phyloP scores from a whole-genome alignment of 2,888 invertebrate species.

The Ischnura elegans region DNA sequence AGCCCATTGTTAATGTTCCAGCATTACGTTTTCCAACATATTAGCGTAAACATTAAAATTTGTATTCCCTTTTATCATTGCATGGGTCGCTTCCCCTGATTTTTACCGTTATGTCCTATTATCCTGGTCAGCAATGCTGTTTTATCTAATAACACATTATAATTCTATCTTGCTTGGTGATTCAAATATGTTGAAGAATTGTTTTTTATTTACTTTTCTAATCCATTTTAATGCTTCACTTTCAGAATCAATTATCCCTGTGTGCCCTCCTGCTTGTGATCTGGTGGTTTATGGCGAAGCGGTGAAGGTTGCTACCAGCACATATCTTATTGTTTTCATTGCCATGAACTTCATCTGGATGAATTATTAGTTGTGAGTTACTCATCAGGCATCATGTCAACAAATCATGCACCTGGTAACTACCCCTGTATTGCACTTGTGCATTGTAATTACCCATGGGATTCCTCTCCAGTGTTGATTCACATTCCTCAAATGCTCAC shows the following conservation, averaged over 20 bases:
- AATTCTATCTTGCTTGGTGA: no score
- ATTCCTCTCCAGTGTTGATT: neutral
- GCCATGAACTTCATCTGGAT: neutral
- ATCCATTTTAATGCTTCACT: no score
- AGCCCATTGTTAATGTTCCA: no score
- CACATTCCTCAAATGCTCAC: neutral
- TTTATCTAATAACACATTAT: no score
- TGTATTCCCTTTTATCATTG: no score
- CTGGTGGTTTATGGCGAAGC: conserved; percentile 83
- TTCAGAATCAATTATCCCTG: conserved; percentile 93
- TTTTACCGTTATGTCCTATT: no score
- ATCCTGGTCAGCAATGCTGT: no score
- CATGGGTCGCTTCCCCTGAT: no score
- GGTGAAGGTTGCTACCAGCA: conserved; percentile 79
- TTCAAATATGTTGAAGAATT: no score
- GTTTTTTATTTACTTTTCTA: neutral
- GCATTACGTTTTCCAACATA: no score
- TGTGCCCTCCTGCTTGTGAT: conserved; percentile 95
- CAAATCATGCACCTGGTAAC: neutral
- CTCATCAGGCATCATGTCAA: neutral
- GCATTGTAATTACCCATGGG: neutral
- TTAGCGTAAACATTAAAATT: no score
- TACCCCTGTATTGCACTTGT: no score
- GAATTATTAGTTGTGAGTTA: neutral
- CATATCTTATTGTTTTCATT: conserved; percentile 78